Evolutionary conservation across 2,113 vertebrate genomes (phyloP), one percentile per base, ranked within the genome.

Genomic region (Silurus glanis): DNA sequence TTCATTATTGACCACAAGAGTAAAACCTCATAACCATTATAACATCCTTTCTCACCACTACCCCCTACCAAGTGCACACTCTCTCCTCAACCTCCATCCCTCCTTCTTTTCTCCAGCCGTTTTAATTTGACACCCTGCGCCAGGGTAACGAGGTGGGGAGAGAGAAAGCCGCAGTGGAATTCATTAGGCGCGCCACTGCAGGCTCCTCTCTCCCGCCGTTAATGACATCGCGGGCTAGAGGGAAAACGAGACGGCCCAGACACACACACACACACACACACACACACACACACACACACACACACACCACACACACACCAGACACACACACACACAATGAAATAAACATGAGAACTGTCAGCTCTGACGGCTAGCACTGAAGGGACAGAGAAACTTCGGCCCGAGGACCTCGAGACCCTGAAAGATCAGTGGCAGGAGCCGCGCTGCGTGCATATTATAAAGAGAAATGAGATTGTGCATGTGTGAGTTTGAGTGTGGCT

Each of bases 51-150:
- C 81, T 56, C 64, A 28, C 64, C 53, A 58, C 82, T 45, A 72
- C 64, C 82, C 78, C 88, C 89, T 83, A 83, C 76, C 23, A 28
- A 83, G 75, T 84, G 72, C 55, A 14, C 25, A 76, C 72, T 25
- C 79, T 16, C 28, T 28, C n/a, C 25, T 64, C 61, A 66, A 55
- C 53, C 55, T 67, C 75, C 53, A 83, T 83, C 72, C 76, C 64
- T 84, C 89, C 71, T 90, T 87, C 89, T 90, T 90, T 95, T 95
- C 92, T 90, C 93, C 47, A 93, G 94, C 94, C 91, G 93, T 95
- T 97, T 97, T 98, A 97, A 97, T 98, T 97, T 98, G 97, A 98
- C 97, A 97, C 97, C 96, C 97, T 96, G 96, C 97, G 97, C 96
- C 96, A 95, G 95, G 95, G 96, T 97, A 98, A 97, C 93, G 88